Evolutionary conservation across 2,888 invertebrate species (phyloP), one percentile per base, ranked within the genome.

Genomic region (Andrena dorsata): DNA sequence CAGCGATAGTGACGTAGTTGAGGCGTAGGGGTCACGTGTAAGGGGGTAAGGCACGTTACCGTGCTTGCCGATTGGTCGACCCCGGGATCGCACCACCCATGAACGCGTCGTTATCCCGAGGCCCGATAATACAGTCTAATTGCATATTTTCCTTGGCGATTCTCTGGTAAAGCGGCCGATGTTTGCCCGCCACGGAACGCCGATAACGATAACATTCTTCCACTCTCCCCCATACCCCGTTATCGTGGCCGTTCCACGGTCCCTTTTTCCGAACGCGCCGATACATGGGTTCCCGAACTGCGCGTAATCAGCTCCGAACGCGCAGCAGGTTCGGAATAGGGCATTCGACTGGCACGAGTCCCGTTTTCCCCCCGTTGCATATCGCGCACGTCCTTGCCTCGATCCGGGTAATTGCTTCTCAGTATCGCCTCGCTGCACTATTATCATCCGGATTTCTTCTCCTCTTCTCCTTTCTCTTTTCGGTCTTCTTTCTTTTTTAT

Each of bases 11-110:
- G 82, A 87, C 91, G 91, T 91, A 89, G 89, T 74, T 60, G 51
- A 41, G 79, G 65, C 56, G 69, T 60, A 85, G 85, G 83, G 89
- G 91, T 93, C 92, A 93, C 91, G 90, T 91, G 91, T 82, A 88
- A 85, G 90, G 92, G 92, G 93, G 93, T 93, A 92, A 92, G 92
- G 93, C 93, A 90, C 77, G 71, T 75, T 69, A 68, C 80, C 63
- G 82, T 68, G 77, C 47, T 3, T 35, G 74, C 64, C 85, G 74
- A 93, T 93, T 93, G 91, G 93, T 87, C 83, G 78, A 32, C 71
- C 13, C 6, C 23, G n/a, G 61, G 86, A 91, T 93, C 92, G 91
- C 82, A 90, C 92, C 91, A 93, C 90, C 86, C 90, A 92, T 90
- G 84, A 75, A 77, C 80, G 73, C 65, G 82, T 56, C 79, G 85